Evolutionary conservation across 2,888 invertebrate species (phyloP).

Genomic region (Plutella xylostella): DNA sequence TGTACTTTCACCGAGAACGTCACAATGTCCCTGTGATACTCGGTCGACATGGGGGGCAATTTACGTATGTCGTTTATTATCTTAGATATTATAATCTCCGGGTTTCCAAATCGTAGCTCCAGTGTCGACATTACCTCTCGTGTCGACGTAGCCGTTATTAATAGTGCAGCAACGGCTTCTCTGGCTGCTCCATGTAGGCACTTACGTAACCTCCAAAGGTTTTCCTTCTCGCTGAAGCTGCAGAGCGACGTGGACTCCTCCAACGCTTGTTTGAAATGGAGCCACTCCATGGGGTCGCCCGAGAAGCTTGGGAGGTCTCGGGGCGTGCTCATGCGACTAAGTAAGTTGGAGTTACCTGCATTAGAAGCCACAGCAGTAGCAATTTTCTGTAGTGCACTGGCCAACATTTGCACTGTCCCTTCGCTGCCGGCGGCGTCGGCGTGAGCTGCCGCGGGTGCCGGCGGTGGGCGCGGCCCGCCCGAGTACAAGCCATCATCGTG

Average conservation of each 20-base stretch:
- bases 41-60: conserved; percentile 13
- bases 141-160: conserved; percentile 17
- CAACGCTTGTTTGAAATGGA: conserved; percentile 20
- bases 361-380: too few relatives aligned
- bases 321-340: conserved; percentile 17
- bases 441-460: too few relatives aligned
- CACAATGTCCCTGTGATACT: conserved; percentile 19
- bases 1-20: conserved; percentile 18
- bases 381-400: too few relatives aligned
- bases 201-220: conserved; percentile 20
- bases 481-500: too few relatives aligned
- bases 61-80: conserved; percentile 18
- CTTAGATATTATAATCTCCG: conserved; percentile 17
- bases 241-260: conserved; percentile 19
- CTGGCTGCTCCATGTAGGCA: conserved; percentile 20
- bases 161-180: conserved; percentile 18
- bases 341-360: too few relatives aligned
- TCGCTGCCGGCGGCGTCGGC: too few relatives aligned
- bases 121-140: conserved; percentile 17
- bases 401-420: too few relatives aligned
- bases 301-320: conserved; percentile 16
- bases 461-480: too few relatives aligned
- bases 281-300: conserved; percentile 22
- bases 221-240: conserved; percentile 19
- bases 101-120: conserved; percentile 20